Evolutionary conservation across 1,140 invertebrate species (phyloP).

Genomic region (Tetramorium parvispinum): DNA sequence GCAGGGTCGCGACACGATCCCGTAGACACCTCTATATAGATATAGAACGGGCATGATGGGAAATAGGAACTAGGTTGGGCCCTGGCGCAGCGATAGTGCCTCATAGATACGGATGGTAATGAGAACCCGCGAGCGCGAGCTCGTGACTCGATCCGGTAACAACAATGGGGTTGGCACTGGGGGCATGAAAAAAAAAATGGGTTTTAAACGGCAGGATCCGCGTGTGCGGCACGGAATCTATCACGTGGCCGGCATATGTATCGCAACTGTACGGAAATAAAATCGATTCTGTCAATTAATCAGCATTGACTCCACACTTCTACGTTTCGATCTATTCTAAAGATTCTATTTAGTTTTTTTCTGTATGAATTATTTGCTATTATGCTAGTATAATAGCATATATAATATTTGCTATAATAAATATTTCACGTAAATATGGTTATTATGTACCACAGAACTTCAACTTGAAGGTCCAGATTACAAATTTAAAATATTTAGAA

Average conservation of each 20-base stretch:
- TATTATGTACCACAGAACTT: too few species aligned
- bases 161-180: constrained; percentile 79
- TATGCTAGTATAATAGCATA: too few species aligned
- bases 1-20: constrained; percentile 64
- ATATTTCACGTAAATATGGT: too few species aligned
- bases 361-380: too few species aligned
- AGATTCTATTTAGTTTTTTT: too few species aligned
- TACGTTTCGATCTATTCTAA: too few species aligned
- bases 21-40: constrained; percentile 61
- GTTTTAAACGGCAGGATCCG: constrained; percentile 56
- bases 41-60: constrained; percentile 73
- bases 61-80: constrained; percentile 78
- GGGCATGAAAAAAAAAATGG: constrained; percentile 69
- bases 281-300: not conserved
- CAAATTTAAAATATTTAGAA: too few species aligned
- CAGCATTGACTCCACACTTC: not conserved
- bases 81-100: constrained; percentile 67
- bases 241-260: constrained; percentile 36
- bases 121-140: constrained; percentile 66
- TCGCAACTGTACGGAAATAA: not conserved
- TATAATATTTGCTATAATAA: too few species aligned
- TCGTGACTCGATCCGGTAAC: constrained; percentile 80
- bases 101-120: constrained; percentile 77
- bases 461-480: too few species aligned
- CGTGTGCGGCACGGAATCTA: constrained; percentile 43